These are phyloP conservation scores for human DNA, from an alignment of 2,113 vertebrate genomes.

Conservation along the genomic window GRCh38 chrX:50719001-50719500, in stretches of 20 bases:
- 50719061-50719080: constrained; percentile 6
- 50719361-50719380: constrained; percentile 13
- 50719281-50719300: not conserved
- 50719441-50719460: not conserved
- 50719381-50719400: not conserved
- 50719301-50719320: not conserved
- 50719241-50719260: not conserved
- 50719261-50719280: constrained; percentile 15
- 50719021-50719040: constrained; percentile 21
- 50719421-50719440: not conserved
- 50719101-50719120: not conserved
- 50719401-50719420: constrained; percentile 30
- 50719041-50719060: constrained; percentile 36
- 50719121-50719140: constrained; percentile 50
- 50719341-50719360: not conserved
- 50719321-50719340: constrained; percentile 31
- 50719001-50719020: constrained; percentile 54
- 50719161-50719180: not conserved
- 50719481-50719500: not conserved
- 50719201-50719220: not conserved
- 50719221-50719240: not conserved
- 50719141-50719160: not conserved
- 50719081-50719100: not conserved
- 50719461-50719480: not conserved
- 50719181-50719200: constrained; percentile 22